Evolutionary conservation across 2,888 invertebrate genomes (phyloP), one percentile per base, ranked within the genome.

Genomic region (Liodrosophila aerea): DNA sequence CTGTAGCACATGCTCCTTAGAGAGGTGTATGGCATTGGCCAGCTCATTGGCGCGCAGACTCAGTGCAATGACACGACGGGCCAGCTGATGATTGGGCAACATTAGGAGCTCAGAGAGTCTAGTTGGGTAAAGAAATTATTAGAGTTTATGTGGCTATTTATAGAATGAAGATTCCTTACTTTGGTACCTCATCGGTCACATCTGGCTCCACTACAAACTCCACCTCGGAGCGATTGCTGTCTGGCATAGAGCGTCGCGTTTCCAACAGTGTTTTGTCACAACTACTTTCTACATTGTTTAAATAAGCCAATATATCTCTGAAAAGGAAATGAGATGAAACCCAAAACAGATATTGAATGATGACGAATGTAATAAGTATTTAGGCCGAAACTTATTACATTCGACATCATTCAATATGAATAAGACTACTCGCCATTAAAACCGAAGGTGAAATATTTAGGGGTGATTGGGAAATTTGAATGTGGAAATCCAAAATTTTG

Each of bases 1-100:
- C 73, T 89, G 88, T n/a, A 81, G 50, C 0, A 89, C 75, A 64
- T 90, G 88, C 64, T 90, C 90, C 65, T 90, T 90, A 54, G 90
- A 88, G 27, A 90, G 64, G 15, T 90, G 88, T 13, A 90, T 87
- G 22, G 89, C 90, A 72, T 90, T 90, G 51, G 90, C 88, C 56
- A 90, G 65, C 71, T 90, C 90, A 66, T 90, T 90, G 47, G 90
- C 88, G 3, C 90, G 87, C 44, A 90, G 68, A 52, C 88, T 89
- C 4, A 90, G 65, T 1, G 86, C 85, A 13, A 90, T 86, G 1
- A 90, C 85, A 2, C 89, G 87, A 2, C 90, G 87, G 0, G 90
- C 90, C 56, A 90, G 58, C 56, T 90, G 90, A 74, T 90, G 90
- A 65, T 89, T 90, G 11, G 90, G 90, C 45, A 90, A 64, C 88